These are phyloP conservation scores for Dermolepida albohirtum DNA, from an alignment of 2,888 invertebrate genomes.

Conservation along the genomic window DNA sequence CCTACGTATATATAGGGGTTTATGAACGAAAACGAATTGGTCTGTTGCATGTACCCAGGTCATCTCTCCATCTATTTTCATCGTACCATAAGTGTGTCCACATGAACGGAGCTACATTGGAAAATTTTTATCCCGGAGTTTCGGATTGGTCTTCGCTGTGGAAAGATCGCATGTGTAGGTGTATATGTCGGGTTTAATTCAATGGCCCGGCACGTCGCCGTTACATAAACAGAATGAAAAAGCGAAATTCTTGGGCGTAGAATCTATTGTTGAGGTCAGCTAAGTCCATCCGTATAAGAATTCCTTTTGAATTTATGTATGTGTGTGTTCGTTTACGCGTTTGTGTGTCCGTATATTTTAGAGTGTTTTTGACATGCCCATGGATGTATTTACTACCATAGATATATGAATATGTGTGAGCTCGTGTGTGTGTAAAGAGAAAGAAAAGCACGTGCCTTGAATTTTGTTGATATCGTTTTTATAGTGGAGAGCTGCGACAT, in stretches of 20 bases:
- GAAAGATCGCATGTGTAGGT: conserved; percentile 7
- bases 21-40: conserved; percentile 11
- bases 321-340: too few relatives aligned
- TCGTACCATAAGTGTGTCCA: conserved; percentile 17
- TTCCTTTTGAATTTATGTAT: conserved; percentile 18
- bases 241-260: conserved; percentile 28
- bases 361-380: neutral
- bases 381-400: neutral
- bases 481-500: conserved; percentile 4
- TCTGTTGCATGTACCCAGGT: conserved; percentile 15
- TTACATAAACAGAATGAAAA: conserved; percentile 38
- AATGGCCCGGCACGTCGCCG: conserved; percentile 26
- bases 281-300: conserved; percentile 31
- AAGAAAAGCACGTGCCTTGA: conserved; percentile 26
- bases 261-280: conserved; percentile 38
- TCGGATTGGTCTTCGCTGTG: neutral
- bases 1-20: neutral
- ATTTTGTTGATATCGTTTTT: conserved; percentile 25
- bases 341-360: neutral
- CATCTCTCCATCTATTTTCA: conserved; percentile 30
- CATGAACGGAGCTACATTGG: conserved; percentile 11
- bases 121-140: conserved; percentile 9
- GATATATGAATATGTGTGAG: neutral
- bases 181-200: conserved; percentile 22
- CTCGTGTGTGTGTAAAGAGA: neutral